These are phyloP conservation scores for Drosophila ironensis DNA, from an alignment of 1,140 invertebrate species.

Conservation along the genomic window DNA sequence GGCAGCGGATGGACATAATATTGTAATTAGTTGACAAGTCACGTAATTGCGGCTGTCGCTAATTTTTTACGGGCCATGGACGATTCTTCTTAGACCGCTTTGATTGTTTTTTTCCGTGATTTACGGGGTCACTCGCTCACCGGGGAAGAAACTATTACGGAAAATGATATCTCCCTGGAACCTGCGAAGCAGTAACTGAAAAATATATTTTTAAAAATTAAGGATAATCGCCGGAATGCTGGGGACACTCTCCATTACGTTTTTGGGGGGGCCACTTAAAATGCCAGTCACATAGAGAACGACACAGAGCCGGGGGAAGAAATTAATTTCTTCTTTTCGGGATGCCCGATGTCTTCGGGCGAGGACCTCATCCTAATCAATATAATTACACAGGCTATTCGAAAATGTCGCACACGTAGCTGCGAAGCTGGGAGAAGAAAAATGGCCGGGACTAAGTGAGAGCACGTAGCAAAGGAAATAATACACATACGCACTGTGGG, in stretches of 20 bases:
- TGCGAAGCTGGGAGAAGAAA: conserved; percentile 15
- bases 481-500: conserved; percentile 74
- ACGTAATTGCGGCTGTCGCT: conserved; percentile 64
- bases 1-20: conserved; percentile 61
- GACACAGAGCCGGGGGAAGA: conserved; percentile 12
- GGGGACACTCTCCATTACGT: not conserved
- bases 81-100: conserved; percentile 3
- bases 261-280: conserved; percentile 39
- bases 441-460: conserved; percentile 45
- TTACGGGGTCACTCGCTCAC: conserved; percentile 3
- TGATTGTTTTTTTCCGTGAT: conserved; percentile 29
- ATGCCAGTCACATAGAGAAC: conserved; percentile 56
- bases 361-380: conserved; percentile 54
- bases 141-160: not conserved
- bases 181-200: not conserved
- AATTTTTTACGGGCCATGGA: conserved; percentile 48
- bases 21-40: conserved; percentile 78
- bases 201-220: conserved; percentile 1
- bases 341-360: conserved; percentile 3
- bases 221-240: conserved; percentile 17
- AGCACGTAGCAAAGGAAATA: conserved; percentile 68
- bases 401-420: conserved; percentile 75
- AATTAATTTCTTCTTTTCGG: conserved; percentile 61
- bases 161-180: not conserved
- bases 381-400: conserved; percentile 74